phyloP scores from a whole-genome alignment of 1,140 invertebrate species.

The Lepidurus apus region DNA sequence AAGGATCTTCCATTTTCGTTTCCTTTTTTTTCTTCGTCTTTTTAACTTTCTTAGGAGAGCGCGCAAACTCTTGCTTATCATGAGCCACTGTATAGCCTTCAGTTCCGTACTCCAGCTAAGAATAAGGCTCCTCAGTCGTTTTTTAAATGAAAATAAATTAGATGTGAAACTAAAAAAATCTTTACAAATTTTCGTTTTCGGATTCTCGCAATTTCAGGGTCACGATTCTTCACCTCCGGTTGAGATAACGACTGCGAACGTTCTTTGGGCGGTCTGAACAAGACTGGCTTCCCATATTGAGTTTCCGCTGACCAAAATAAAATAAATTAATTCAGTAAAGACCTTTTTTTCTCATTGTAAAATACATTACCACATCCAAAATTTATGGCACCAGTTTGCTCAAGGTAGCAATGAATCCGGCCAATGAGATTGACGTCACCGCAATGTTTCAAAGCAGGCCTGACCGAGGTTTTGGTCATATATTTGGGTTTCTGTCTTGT shows the following conservation, averaged over 20 bases:
- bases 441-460: constrained; percentile 56
- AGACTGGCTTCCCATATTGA: not conserved
- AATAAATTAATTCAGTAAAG: constrained; percentile 23
- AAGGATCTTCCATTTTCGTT: constrained; percentile 38
- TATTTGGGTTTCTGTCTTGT: constrained; percentile 52
- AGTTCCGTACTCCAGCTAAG: constrained; percentile 27
- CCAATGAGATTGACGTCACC: constrained; percentile 60
- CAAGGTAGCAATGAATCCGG: constrained; percentile 56
- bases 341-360: constrained; percentile 24
- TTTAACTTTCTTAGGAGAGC: not conserved
- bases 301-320: not conserved
- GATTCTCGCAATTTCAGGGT: not conserved
- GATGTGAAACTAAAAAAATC: not conserved
- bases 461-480: constrained; percentile 55
- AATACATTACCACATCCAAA: constrained; percentile 54
- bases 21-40: constrained; percentile 39
- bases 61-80: not conserved
- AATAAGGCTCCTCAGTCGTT: not conserved
- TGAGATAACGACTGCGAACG: not conserved
- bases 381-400: constrained; percentile 60
- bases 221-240: not conserved
- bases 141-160: not conserved
- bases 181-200: not conserved
- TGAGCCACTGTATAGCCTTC: constrained; percentile 11
- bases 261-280: not conserved